Conservation (phyloP, 2,797 vertebrate species). For the Clarias platycephalus region DNA sequence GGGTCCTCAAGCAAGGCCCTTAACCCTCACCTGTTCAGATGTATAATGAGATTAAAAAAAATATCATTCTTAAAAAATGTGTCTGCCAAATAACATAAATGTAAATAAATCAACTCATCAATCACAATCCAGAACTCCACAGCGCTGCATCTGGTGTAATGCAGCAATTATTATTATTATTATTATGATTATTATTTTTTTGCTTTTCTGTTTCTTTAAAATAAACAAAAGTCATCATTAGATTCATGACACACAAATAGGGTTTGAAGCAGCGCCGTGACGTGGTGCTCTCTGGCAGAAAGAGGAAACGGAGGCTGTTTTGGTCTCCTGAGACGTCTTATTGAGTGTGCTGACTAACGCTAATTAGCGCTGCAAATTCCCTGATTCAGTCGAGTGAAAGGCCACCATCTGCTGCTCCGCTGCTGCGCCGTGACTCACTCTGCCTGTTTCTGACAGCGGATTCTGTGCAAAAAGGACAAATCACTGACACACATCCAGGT, state of each 20-base stretch:
- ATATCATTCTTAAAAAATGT: no score
- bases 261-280: background rate
- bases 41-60: no score
- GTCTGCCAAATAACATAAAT: no score
- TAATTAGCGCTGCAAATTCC: slow-evolving; percentile 30
- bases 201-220: background rate
- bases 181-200: background rate
- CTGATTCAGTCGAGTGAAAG: slow-evolving; percentile 37
- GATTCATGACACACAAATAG: background rate
- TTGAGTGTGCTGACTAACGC: slow-evolving; percentile 22
- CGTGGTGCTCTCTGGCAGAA: background rate
- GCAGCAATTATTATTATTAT: background rate
- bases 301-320: background rate
- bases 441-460: slow-evolving; percentile 27
- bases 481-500: slow-evolving; percentile 28
- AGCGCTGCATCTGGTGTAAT: background rate
- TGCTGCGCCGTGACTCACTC: slow-evolving; percentile 13
- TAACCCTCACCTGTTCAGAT: no score
- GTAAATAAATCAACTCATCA: background rate
- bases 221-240: background rate
- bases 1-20: no score
- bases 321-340: background rate
- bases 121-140: background rate
- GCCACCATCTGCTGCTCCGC: slow-evolving; percentile 26
- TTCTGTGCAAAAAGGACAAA: slow-evolving; percentile 26